Conservation (phyloP, 2,113 vertebrate species). For the Brachyhypopomus occidentalis region DNA sequence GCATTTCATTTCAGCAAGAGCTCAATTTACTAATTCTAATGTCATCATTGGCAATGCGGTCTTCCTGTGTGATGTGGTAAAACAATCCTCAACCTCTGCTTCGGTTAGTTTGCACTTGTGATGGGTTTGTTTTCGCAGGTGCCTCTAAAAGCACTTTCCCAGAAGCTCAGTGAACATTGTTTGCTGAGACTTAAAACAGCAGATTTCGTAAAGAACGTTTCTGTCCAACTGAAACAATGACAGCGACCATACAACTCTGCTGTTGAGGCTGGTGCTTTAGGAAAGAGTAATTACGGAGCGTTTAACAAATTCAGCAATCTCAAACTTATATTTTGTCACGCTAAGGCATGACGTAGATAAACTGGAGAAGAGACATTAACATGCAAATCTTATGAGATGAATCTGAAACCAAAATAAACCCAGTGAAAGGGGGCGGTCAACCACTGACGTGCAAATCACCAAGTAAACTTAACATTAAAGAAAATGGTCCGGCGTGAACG, state of each 20-base stretch:
- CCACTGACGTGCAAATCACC: neutral
- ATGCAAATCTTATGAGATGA: neutral
- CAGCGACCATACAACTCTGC: neutral
- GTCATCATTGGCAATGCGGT: neutral
- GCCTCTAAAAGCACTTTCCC: slow-evolving; percentile 42
- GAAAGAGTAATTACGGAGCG: neutral
- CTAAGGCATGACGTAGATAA: too few relatives aligned
- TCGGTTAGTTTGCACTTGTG: slow-evolving; percentile 24
- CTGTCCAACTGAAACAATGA: neutral
- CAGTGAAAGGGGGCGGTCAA: neutral
- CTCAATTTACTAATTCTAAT: neutral
- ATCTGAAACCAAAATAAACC: neutral
- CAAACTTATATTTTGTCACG: neutral
- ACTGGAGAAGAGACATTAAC: neutral
- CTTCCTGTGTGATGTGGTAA: slow-evolving; percentile 1
- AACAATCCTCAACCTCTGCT: slow-evolving; percentile 30
- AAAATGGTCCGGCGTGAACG: neutral
- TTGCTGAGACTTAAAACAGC: slow-evolving; percentile 38
- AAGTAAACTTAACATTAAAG: neutral
- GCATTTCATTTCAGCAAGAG: neutral
- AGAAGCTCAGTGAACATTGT: slow-evolving; percentile 39
- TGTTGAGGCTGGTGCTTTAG: neutral
- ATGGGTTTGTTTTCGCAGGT: slow-evolving; percentile 66
- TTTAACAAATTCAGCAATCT: neutral
- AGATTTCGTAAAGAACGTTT: slow-evolving; percentile 12